phyloP scores from a whole-genome alignment of 2,888 invertebrate genomes.

The Drosophila algonquin region DNA sequence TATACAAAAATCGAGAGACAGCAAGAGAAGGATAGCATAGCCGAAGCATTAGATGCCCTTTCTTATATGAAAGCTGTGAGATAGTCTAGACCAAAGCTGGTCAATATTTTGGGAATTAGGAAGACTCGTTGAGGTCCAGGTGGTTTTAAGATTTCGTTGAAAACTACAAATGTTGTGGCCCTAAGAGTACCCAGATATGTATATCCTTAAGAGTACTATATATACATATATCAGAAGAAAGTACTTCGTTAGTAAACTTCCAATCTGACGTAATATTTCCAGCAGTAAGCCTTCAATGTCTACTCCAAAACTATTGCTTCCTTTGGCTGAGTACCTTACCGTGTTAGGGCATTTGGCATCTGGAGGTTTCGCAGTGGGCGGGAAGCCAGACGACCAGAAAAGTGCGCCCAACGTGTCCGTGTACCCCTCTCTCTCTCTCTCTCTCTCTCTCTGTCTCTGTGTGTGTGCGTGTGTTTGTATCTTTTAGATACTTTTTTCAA shows the following conservation, averaged over 20 bases:
- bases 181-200: no score
- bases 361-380: conserved; percentile 44
- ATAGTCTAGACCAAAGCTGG: no score
- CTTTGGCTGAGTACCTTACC: neutral
- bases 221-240: no score
- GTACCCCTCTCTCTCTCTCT: neutral
- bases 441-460: neutral
- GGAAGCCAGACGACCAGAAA: conserved; percentile 55
- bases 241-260: no score
- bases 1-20: neutral
- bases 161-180: no score
- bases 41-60: neutral
- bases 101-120: no score
- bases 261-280: no score
- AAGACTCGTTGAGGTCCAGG: no score
- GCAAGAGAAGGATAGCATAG: neutral
- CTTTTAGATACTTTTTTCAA: conserved; percentile 68
- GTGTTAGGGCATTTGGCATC: neutral
- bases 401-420: conserved; percentile 34
- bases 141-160: no score
- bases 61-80: no score
- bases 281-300: neutral
- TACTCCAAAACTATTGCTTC: neutral
- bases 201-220: no score
- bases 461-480: conserved; percentile 45